Evolutionary conservation across 2,797 vertebrate genomes (phyloP), one percentile per base, ranked within the genome.

Genomic region (Urosaurus nigricauda): DNA sequence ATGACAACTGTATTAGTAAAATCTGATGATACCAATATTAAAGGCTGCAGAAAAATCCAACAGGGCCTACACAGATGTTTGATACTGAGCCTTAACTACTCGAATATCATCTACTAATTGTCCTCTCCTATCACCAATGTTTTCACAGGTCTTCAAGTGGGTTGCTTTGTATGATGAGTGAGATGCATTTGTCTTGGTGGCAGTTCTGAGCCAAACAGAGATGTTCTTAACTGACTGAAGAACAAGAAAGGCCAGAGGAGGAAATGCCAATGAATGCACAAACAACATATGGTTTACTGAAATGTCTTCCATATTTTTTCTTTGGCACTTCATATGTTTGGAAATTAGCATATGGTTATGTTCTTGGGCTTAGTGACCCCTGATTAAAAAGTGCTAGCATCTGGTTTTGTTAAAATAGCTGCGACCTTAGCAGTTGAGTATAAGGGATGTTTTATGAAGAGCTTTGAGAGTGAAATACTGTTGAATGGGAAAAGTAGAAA

Each of bases 291-390:
- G 12, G 79, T 89, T 92, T 74, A 60, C 81, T 56, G 88, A 12
- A 13, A 9, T 74, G 5, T 37, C 56, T 74, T 74, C 70, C 68
- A n/a, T 53, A 19, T 70, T 51, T 14, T 26, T 13, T 26, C 35
- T 24, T 26, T 47, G 63, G 43, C 70, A 26, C 21, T 74, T 56
- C 68, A 37, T 17, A 73, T 73, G 35, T 74, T 85, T 85, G 32
- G 70, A 74, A 74, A 58, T 85, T 53, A 58, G 17, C 70, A 74
- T 17, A 74, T 74, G 83, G n/a, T 84, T 84, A 71, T 56, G 47
- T 73, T 43, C 14, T 65, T 47, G 7, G 13, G 63, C 29, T 68
- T 73, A 58, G 35, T 75, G n/a, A 43, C n/a, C 70, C 51, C 74
- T 85, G 70, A 58, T 74, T 37, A 74, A 60, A 74, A 29, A 74